A percentile compares a stretch with the other conserved stretches of the same genome.
These are phyloP conservation scores for Doris montereyensis DNA, from an alignment of 2,888 invertebrate genomes.

Conservation along the genomic window DNA sequence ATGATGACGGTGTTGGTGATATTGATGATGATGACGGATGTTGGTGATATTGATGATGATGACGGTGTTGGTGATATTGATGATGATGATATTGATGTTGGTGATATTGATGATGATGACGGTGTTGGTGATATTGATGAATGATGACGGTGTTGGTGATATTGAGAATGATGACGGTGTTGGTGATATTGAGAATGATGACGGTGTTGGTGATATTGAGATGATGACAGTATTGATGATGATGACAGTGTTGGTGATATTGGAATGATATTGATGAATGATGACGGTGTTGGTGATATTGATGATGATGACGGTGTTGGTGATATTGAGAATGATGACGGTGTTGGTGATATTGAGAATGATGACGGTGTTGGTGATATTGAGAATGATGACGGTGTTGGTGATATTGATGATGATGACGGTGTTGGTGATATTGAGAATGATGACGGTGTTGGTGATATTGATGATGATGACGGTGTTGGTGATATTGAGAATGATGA, in stretches of 20 bases:
- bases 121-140: background rate
- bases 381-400: no score
- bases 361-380: no score
- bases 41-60: background rate
- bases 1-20: background rate
- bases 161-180: background rate
- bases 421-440: no score
- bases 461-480: conserved; percentile 23
- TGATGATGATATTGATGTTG: background rate
- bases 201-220: background rate
- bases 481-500: conserved; percentile 17
- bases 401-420: no score
- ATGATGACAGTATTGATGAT: background rate
- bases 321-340: no score
- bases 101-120: background rate
- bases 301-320: no score
- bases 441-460: conserved; percentile 11
- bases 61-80: background rate
- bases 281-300: no score
- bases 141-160: background rate
- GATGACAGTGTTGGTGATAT: background rate
- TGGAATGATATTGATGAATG: no score
- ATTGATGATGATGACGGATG: background rate
- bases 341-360: no score
- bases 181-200: background rate